Conservation (phyloP, 2,888 invertebrate genomes). For the Carabus problematicus region DNA sequence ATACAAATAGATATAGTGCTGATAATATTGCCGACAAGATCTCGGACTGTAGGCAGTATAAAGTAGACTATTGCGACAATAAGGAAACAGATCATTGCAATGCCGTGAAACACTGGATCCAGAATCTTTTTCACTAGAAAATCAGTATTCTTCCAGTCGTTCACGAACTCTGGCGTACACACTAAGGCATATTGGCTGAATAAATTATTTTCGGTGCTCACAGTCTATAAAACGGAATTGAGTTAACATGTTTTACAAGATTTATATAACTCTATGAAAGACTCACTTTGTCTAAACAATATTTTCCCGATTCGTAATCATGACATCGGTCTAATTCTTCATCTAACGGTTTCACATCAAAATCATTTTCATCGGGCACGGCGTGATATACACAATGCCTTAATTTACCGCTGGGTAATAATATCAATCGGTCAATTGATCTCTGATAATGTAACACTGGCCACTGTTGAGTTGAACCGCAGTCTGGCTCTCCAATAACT, state of each 20-base stretch:
- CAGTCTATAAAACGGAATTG: slow-evolving; percentile 57
- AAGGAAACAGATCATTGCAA: slow-evolving; percentile 74
- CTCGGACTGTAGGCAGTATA: slow-evolving; percentile 80
- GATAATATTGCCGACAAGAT: slow-evolving; percentile 84
- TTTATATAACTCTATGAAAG: slow-evolving; percentile 45
- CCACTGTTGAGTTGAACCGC: slow-evolving; percentile 74
- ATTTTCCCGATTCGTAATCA: slow-evolving; percentile 77
- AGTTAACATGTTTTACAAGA: slow-evolving; percentile 8
- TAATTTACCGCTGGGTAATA: slow-evolving; percentile 74
- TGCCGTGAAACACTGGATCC: slow-evolving; percentile 78
- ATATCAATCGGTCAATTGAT: slow-evolving; percentile 67
- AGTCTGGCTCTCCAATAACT: slow-evolving; percentile 72
- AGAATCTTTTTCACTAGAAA: slow-evolving; percentile 77
- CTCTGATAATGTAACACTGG: slow-evolving; percentile 69
- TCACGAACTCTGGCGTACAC: slow-evolving; percentile 74
- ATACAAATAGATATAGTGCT: slow-evolving; percentile 82
- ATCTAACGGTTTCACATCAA: slow-evolving; percentile 54
- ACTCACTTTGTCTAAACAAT: slow-evolving; percentile 81
- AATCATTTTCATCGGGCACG: slow-evolving; percentile 58
- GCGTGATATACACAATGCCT: slow-evolving; percentile 74
- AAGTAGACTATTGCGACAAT: slow-evolving; percentile 81
- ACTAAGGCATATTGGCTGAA: slow-evolving; percentile 75
- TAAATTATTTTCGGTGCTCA: slow-evolving; percentile 62
- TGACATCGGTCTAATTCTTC: slow-evolving; percentile 67
- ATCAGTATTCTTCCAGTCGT: slow-evolving; percentile 76